Conservation (phyloP, 2,888 invertebrate genomes). For the Mycalesis mineus region DNA sequence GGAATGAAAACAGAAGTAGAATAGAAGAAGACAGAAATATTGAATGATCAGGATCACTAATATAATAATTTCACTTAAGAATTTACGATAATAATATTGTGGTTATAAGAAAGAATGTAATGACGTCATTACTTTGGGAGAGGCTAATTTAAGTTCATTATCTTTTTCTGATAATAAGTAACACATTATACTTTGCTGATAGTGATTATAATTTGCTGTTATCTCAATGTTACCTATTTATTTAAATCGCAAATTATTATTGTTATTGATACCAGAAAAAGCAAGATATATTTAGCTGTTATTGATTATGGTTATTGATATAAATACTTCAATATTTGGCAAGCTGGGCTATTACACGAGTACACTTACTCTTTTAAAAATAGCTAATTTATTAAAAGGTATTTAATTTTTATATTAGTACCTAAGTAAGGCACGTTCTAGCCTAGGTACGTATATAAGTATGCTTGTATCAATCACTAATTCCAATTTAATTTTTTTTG, state of each 20-base stretch:
- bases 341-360: too few relatives aligned
- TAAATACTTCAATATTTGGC: not conserved
- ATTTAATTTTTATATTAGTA: too few relatives aligned
- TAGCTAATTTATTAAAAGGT: too few relatives aligned
- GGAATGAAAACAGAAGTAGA: too few relatives aligned
- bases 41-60: too few relatives aligned
- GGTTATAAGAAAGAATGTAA: not conserved
- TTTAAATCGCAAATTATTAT: slow-evolving; percentile 4
- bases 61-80: too few relatives aligned
- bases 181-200: not conserved
- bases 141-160: slow-evolving; percentile 4
- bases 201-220: slow-evolving; percentile 1
- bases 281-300: not conserved
- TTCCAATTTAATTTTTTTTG: too few relatives aligned
- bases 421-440: too few relatives aligned
- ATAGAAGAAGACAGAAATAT: too few relatives aligned
- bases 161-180: slow-evolving; percentile 10
- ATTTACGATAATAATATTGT: not conserved
- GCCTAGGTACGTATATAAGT: too few relatives aligned
- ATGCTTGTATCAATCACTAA: too few relatives aligned
- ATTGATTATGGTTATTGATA: not conserved
- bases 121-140: not conserved
- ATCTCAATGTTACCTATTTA: slow-evolving; percentile 11
- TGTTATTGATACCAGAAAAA: not conserved
- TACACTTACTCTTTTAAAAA: too few relatives aligned